phyloP scores from a whole-genome alignment of 2,797 vertebrate species.

The Poeciliopsis turneri region DNA sequence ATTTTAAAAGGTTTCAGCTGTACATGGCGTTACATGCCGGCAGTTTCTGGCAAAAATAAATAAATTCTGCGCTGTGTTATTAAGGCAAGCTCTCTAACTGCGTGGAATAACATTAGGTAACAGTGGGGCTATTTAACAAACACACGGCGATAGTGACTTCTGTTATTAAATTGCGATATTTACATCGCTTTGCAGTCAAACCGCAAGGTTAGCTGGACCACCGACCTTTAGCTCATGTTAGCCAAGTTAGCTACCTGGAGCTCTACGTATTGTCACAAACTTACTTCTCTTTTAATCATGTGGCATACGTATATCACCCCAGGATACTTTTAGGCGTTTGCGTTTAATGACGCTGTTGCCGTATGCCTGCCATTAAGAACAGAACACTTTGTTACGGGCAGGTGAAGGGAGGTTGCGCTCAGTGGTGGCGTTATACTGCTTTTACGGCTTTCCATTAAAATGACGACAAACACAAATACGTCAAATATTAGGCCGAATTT shows the following conservation, averaged over 20 bases:
- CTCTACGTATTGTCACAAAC: slow-evolving; percentile 1
- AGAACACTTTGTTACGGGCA: slow-evolving; percentile 21
- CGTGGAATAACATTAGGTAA: not conserved
- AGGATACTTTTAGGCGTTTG: accelerated
- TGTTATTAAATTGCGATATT: not conserved
- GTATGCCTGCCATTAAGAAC: not conserved
- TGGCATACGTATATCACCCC: not conserved
- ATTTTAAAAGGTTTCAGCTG: not conserved
- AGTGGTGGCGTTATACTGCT: slow-evolving; percentile 42
- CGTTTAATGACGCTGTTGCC: not conserved
- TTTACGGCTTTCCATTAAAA: slow-evolving; percentile 28
- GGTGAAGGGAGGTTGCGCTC: slow-evolving; percentile 38
- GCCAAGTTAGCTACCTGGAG: slow-evolving; percentile 46
- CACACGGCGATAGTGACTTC: not conserved
- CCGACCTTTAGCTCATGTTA: slow-evolving; percentile 71
- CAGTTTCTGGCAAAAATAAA: not conserved
- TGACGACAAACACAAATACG: slow-evolving; percentile 9
- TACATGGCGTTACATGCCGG: not conserved
- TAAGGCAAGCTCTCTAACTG: not conserved
- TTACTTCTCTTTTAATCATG: not conserved
- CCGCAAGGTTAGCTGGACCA: slow-evolving; percentile 65
- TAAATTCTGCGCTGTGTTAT: not conserved
- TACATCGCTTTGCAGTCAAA: slow-evolving; percentile 38
- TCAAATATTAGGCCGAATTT: slow-evolving; percentile 37
- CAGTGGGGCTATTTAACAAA: not conserved